Evolutionary conservation across 2,797 vertebrate genomes (phyloP).

Genomic region (Pseudopleuronectes americanus): DNA sequence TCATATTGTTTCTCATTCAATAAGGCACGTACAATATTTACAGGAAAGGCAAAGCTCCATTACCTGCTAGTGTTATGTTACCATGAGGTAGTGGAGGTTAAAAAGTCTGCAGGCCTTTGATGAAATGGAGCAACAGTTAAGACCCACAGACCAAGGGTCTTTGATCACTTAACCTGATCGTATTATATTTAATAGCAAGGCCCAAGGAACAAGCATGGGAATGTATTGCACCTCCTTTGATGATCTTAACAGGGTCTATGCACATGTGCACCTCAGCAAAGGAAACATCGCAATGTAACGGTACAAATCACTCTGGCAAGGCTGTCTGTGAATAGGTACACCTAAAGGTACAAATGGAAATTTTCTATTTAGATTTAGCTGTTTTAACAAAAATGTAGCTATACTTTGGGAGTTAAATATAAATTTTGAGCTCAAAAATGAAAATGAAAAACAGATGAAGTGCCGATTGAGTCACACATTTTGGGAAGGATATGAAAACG

Average conservation of each 20-base stretch:
- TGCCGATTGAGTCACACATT: neutral
- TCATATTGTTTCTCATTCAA: slow-evolving; percentile 83
- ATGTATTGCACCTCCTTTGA: slow-evolving; percentile 72
- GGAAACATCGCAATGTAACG: slow-evolving; percentile 44
- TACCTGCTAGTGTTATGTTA: slow-evolving; percentile 83
- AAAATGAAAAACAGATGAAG: no score
- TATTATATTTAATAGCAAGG: slow-evolving; percentile 80
- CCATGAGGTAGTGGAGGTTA: slow-evolving; percentile 56
- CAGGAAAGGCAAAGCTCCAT: slow-evolving; percentile 83
- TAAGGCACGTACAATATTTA: slow-evolving; percentile 84
- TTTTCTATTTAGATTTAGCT: no score
- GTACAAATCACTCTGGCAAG: slow-evolving; percentile 42
- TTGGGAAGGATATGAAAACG: no score
- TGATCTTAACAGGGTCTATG: slow-evolving; percentile 58
- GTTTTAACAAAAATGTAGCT: no score
- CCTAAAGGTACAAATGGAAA: no score
- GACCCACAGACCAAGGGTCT: slow-evolving; percentile 55
- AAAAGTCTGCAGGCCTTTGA: slow-evolving; percentile 67
- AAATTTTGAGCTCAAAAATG: no score
- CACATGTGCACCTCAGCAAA: slow-evolving; percentile 73
- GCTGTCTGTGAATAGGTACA: slow-evolving; percentile 1
- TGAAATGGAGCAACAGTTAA: slow-evolving; percentile 70
- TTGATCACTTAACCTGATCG: slow-evolving; percentile 79
- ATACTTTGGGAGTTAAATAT: no score
- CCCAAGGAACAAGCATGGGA: slow-evolving; percentile 75